phyloP scores from a whole-genome alignment of 2,113 vertebrate genomes.

The Forbesichthys papilliferus region DNA sequence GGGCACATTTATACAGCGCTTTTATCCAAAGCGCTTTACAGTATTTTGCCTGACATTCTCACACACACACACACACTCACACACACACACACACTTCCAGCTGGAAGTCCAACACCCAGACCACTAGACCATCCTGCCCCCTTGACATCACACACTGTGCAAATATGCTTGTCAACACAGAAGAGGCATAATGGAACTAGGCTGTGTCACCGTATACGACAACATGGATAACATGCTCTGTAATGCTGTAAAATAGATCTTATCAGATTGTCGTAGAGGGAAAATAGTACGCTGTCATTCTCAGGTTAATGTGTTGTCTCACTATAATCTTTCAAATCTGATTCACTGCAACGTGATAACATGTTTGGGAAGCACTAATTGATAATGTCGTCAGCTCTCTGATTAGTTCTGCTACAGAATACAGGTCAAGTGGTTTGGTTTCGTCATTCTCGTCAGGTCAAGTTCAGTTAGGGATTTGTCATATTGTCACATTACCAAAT shows the following conservation, averaged over 20 bases:
- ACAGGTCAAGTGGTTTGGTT: not conserved
- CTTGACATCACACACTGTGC: not conserved
- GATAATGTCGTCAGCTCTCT: not conserved
- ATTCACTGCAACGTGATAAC: not conserved
- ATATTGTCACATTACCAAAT: not conserved
- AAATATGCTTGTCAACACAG: conserved; percentile 12
- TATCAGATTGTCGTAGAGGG: not conserved
- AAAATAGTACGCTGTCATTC: not conserved
- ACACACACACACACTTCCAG: too few species aligned
- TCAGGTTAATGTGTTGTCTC: not conserved
- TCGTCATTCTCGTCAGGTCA: not conserved
- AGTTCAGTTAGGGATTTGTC: not conserved
- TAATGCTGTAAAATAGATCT: not conserved
- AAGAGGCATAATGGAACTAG: not conserved
- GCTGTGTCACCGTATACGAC: not conserved
- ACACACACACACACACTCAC: too few species aligned
- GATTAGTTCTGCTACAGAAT: not conserved
- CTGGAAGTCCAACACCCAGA: too few species aligned
- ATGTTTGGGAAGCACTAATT: conserved; percentile 4
- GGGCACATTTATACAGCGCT: too few species aligned
- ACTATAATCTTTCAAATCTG: conserved; percentile 3
- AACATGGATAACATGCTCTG: not conserved
- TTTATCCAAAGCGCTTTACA: too few species aligned
- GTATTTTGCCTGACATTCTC: too few species aligned
- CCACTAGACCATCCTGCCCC: too few species aligned